Evolutionary conservation across 2,888 invertebrate species (phyloP).

Genomic region (Calliopum simillimum): DNA sequence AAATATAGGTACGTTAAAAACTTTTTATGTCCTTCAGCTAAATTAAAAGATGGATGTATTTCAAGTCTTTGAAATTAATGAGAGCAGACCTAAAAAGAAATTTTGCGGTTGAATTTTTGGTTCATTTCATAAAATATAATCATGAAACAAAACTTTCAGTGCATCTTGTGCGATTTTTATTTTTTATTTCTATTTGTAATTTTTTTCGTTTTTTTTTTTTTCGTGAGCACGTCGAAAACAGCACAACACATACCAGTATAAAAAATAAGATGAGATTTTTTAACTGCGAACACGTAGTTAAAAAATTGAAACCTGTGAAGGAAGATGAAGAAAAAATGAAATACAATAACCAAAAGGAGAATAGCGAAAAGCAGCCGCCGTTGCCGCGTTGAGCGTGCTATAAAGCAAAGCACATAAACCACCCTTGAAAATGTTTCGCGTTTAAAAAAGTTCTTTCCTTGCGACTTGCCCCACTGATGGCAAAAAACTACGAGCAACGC

Average conservation of each 20-base stretch:
- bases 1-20: too few relatives aligned
- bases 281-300: constrained; percentile 61
- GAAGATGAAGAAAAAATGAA: constrained; percentile 46
- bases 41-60: too few relatives aligned
- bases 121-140: too few relatives aligned
- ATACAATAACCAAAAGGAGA: constrained; percentile 41
- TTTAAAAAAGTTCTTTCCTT: constrained; percentile 47
- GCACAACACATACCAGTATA: constrained; percentile 51
- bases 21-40: too few relatives aligned
- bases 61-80: too few relatives aligned
- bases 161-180: too few relatives aligned
- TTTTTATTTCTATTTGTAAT: constrained; percentile 5
- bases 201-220: constrained; percentile 25
- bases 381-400: constrained; percentile 29
- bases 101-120: too few relatives aligned
- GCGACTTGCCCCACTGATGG: constrained; percentile 37
- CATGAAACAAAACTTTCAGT: too few relatives aligned
- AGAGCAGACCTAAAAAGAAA: too few relatives aligned
- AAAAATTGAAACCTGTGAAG: constrained; percentile 54
- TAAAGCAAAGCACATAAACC: constrained; percentile 51
- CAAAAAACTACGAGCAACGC: constrained; percentile 45
- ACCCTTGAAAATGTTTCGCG: constrained; percentile 59
- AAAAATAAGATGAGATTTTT: constrained; percentile 61
- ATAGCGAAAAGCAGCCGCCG: constrained; percentile 40
- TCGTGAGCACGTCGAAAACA: constrained; percentile 44